Percentiles rank a stretch among this genome's conserved stretches.
Evolutionary conservation across 23 tunicate species (phyloP).

Genomic region (Ascidia mentula): DNA sequence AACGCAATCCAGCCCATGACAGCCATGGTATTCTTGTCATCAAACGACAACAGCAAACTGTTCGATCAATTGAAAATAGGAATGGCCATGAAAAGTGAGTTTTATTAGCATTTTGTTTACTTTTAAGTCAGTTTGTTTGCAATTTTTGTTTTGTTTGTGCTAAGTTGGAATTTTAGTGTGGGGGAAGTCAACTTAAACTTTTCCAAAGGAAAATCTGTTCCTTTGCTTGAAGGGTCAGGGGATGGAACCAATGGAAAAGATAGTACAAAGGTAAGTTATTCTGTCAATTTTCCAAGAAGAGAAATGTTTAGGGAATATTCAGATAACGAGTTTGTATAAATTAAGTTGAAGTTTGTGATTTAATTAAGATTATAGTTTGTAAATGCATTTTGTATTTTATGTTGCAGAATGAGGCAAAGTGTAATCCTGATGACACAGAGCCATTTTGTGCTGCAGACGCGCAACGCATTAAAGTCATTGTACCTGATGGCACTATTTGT

Average conservation of each 20-base stretch:
- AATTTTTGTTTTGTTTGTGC: neutral
- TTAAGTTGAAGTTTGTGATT: too few relatives aligned
- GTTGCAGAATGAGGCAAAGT: neutral
- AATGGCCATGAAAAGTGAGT: constrained; percentile 76
- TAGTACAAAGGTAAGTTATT: neutral
- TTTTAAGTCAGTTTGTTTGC: neutral
- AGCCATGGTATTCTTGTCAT: constrained; percentile 57
- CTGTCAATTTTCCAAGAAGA: too few relatives aligned
- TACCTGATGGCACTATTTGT: constrained; percentile 71
- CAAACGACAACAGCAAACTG: constrained; percentile 72
- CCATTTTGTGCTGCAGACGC: constrained; percentile 19
- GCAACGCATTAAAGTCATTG: constrained; percentile 43
- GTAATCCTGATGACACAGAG: neutral
- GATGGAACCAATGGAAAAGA: neutral
- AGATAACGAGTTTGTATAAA: too few relatives aligned
- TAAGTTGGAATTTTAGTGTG: constrained; percentile 89
- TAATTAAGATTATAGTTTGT: too few relatives aligned
- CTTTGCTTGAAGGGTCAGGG: constrained; percentile 23
- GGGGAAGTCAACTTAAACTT: constrained; percentile 72
- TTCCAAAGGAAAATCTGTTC: constrained; percentile 52
- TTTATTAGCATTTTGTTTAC: neutral
- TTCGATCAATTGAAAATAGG: constrained; percentile 75
- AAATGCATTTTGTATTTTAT: too few relatives aligned
- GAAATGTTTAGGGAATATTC: too few relatives aligned
- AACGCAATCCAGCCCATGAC: constrained; percentile 27